A percentile compares a stretch with the other conserved stretches of the same genome.
phyloP scores from a whole-genome alignment of 2,797 vertebrate genomes.

The Cebuella pygmaea region DNA sequence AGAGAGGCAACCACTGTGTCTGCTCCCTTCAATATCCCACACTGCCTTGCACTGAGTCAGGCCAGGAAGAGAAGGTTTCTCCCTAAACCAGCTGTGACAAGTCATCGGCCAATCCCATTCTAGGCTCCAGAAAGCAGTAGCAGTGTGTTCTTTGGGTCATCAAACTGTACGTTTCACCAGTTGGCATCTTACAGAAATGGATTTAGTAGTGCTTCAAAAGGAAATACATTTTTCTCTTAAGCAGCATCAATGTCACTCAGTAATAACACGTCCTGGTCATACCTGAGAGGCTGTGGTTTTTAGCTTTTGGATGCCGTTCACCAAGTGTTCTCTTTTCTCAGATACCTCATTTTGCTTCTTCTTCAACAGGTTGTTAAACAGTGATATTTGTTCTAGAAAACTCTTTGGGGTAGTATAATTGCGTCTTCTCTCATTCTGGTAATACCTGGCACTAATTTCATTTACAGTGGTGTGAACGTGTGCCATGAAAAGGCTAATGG shows the following conservation, averaged over 20 bases:
- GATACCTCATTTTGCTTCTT: conserved; percentile 86
- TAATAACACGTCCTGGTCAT: background rate
- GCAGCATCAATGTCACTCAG: background rate
- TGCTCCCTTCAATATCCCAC: background rate
- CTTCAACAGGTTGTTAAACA: conserved; percentile 89
- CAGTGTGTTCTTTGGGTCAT: background rate
- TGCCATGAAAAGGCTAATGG: conserved; percentile 92
- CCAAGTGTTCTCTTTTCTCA: conserved; percentile 86
- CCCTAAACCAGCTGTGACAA: background rate
- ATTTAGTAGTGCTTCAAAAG: background rate
- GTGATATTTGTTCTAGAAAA: conserved; percentile 91
- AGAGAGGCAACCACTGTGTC: background rate
- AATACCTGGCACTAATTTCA: conserved; percentile 89
- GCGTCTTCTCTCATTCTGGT: conserved; percentile 87
- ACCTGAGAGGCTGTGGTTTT: conserved; percentile 90
- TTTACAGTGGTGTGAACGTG: conserved; percentile 90
- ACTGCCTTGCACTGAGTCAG: background rate
- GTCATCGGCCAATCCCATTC: background rate
- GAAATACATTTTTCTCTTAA: background rate
- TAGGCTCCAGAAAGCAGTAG: background rate
- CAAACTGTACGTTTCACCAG: background rate
- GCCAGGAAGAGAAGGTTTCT: background rate
- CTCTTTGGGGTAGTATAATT: conserved; percentile 91
- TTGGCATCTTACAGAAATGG: background rate
- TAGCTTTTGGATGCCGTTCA: conserved; percentile 89